phyloP scores from a whole-genome alignment of 2,888 invertebrate species.

The Slavum lentiscoides region DNA sequence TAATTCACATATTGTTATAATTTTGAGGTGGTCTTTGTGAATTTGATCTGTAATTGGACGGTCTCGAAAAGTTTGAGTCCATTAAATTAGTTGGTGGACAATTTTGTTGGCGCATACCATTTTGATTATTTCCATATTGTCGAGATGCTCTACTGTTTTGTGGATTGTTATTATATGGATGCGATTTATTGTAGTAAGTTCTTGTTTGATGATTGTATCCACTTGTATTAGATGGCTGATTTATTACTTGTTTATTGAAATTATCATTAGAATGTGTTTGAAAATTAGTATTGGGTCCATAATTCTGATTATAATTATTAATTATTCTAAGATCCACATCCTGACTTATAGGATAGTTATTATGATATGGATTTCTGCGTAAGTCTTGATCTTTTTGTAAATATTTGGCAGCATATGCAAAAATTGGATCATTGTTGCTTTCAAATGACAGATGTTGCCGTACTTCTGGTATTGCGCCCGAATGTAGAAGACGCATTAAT shows the following conservation, averaged over 20 bases:
- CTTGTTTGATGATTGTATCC: conserved; percentile 37
- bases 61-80: conserved; percentile 41
- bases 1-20: conserved; percentile 45
- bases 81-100: conserved; percentile 46
- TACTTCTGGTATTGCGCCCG: conserved; percentile 80
- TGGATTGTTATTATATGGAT: conserved; percentile 42
- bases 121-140: conserved; percentile 47
- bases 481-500: conserved; percentile 75
- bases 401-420: conserved; percentile 34
- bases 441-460: conserved; percentile 48
- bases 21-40: conserved; percentile 47
- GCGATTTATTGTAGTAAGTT: conserved; percentile 45
- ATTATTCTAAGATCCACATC: conserved; percentile 40
- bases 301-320: conserved; percentile 45
- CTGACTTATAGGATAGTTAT: conserved; percentile 32
- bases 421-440: conserved; percentile 49
- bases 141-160: conserved; percentile 39
- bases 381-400: conserved; percentile 50
- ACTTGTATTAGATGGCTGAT: conserved; percentile 29
- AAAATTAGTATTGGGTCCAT: conserved; percentile 46
- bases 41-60: conserved; percentile 46
- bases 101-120: conserved; percentile 19
- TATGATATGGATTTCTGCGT: conserved; percentile 41
- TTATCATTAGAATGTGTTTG: conserved; percentile 34
- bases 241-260: conserved; percentile 35